A percentile compares a stretch with the other conserved stretches of the same genome.
Evolutionary conservation across 2,888 invertebrate species (phyloP).

Genomic region (Thelaira solivaga): DNA sequence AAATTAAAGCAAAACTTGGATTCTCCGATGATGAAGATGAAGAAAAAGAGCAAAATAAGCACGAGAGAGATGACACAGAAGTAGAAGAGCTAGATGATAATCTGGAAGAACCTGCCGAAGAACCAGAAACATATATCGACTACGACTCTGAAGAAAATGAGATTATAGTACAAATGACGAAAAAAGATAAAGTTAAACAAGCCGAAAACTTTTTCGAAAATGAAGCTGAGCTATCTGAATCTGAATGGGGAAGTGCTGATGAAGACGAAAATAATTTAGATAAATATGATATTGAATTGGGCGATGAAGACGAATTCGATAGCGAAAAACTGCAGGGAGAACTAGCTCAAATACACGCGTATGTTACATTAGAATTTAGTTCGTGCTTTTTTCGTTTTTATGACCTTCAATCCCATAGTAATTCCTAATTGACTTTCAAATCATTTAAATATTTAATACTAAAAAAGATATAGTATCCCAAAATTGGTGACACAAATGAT

Average conservation of each 20-base stretch:
- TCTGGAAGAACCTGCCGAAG: constrained; percentile 72
- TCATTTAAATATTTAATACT: too few species aligned
- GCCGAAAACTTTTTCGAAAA: constrained; percentile 88
- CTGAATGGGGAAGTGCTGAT: constrained; percentile 92
- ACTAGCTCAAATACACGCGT: constrained; percentile 91
- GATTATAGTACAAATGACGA: constrained; percentile 76
- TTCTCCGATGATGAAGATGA: constrained; percentile 75
- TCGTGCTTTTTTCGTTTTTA: too few species aligned
- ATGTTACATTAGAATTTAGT: too few species aligned
- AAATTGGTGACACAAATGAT: too few species aligned
- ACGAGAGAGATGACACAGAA: constrained; percentile 64
- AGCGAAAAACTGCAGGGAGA: constrained; percentile 87
- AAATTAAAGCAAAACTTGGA: constrained; percentile 73
- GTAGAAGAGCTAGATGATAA: constrained; percentile 67
- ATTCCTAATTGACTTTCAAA: too few species aligned
- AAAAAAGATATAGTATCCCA: too few species aligned
- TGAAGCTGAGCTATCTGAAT: constrained; percentile 94
- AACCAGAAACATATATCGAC: constrained; percentile 79
- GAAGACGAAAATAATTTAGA: constrained; percentile 90
- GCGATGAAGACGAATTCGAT: constrained; percentile 89
- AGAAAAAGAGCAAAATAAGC: constrained; percentile 49
- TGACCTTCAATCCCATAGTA: too few species aligned
- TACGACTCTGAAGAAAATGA: constrained; percentile 94
- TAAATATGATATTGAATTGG: constrained; percentile 88
- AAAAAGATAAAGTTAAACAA: constrained; percentile 75